Evolutionary conservation across 2,797 vertebrate genomes (phyloP), one percentile per base, ranked within the genome.

Genomic region (Hybognathus amarus): DNA sequence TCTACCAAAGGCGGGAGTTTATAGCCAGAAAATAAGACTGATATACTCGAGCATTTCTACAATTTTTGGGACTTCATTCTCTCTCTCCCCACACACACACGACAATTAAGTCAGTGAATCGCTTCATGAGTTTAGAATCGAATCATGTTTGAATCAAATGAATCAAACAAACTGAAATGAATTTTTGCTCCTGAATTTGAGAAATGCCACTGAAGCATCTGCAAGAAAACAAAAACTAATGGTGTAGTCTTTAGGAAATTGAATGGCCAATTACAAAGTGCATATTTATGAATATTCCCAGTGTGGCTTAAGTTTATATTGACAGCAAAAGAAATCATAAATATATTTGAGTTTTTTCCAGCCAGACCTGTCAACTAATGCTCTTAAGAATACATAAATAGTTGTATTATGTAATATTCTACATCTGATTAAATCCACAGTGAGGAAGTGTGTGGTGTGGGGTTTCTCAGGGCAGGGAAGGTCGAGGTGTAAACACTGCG

Each of bases 1-100:
- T 64, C 86, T 91, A 80, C 71, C 85, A 90, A 83, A 91, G 87
- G 89, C 40, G 87, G 87, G 67, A 24, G 67, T 45, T 30, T 45
- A 10, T 24, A 27, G 40, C 1, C n/a, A 24, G 8, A 18, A 45
- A 70, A 27, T 15, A 17, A 69, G 6, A 27, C 12, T 15, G 13
- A 63, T 18, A 47, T 70, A 17, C 17, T 27, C 27, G 5, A 27
- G 56, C n/a, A 6, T 38, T 67, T 20, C 33, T 67, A 18, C 15
- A 71, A 11, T 20, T 15, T 30, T 63, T 17, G 61, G 30, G 61
- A 64, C 17, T 66, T 18, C 17, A 11, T 10, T n/a, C n/a, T n/a
- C n/a, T n/a, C n/a, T n/a, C n/a, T 2, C 2, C 47, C 6, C 47
- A 50, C 6, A 6, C 47, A 50, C 47, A 11, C 17, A 52, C 6